Evolutionary conservation across 2,797 vertebrate genomes (phyloP).

Genomic region (Phataginus tricuspis): DNA sequence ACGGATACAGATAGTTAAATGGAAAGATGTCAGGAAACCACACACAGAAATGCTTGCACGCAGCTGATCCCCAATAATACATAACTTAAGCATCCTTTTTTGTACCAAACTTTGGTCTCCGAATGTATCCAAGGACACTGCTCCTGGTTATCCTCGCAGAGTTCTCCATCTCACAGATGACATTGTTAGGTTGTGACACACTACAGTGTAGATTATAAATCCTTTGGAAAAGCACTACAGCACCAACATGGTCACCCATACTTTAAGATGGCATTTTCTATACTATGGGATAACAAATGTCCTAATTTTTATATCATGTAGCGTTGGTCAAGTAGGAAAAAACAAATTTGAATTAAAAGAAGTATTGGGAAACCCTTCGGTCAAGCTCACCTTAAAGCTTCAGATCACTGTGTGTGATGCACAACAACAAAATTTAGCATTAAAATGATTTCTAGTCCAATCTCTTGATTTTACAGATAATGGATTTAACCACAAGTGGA

Average conservation of each 20-base stretch:
- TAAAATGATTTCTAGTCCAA: not conserved
- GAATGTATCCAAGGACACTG: not conserved
- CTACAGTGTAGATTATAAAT: not conserved
- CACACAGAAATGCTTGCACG: not conserved
- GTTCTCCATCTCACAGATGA: not conserved
- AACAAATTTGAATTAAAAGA: not conserved
- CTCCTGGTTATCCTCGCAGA: not conserved
- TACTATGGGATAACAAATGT: not conserved
- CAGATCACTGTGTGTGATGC: not conserved
- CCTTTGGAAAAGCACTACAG: not conserved
- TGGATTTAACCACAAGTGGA: not conserved
- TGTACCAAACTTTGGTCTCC: not conserved
- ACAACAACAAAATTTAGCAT: not conserved
- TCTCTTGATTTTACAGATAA: not conserved
- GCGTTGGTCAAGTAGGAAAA: not conserved
- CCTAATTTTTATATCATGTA: not conserved
- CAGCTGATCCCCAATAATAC: not conserved
- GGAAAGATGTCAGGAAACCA: not conserved
- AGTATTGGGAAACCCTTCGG: not conserved
- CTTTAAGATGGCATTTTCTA: slow-evolving; percentile 4
- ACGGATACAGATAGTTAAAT: not conserved
- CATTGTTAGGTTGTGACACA: not conserved
- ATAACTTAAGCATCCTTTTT: not conserved
- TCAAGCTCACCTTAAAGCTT: not conserved
- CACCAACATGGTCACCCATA: not conserved